phyloP scores from a whole-genome alignment of 2,113 vertebrate species.

The Geococcyx californianus region DNA sequence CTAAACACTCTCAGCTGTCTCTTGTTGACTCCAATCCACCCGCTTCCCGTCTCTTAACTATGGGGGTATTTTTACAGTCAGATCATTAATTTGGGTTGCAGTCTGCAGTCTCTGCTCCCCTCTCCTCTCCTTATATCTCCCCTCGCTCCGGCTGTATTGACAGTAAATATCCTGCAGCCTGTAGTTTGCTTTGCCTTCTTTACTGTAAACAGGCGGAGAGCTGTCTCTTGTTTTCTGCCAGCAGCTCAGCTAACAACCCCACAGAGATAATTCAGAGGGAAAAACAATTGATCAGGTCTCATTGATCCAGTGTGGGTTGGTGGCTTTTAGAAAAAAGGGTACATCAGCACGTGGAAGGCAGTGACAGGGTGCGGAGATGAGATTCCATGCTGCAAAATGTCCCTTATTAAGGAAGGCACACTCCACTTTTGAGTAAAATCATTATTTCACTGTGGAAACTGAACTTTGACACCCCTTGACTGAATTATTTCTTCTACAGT shows the following conservation, averaged over 20 bases:
- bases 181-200: slow-evolving; percentile 62
- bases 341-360: neutral
- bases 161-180: slow-evolving; percentile 66
- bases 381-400: neutral
- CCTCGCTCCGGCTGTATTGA: slow-evolving; percentile 62
- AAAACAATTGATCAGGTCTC: slow-evolving; percentile 38
- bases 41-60: neutral
- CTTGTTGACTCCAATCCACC: neutral
- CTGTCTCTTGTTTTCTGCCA: slow-evolving; percentile 33
- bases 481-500: neutral
- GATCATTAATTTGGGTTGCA: neutral
- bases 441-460: neutral
- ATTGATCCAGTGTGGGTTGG: slow-evolving; percentile 36
- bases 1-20: neutral
- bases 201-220: slow-evolving; percentile 72
- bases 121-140: slow-evolving; percentile 40
- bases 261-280: slow-evolving; percentile 19
- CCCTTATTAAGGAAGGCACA: neutral
- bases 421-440: neutral
- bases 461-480: neutral
- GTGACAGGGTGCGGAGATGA: neutral
- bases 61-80: neutral
- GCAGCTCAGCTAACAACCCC: slow-evolving; percentile 38
- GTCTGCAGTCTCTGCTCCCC: neutral
- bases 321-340: neutral